These are phyloP conservation scores for Lagopus muta DNA, from an alignment of 2,113 vertebrate species.

Conservation along the genomic window DNA sequence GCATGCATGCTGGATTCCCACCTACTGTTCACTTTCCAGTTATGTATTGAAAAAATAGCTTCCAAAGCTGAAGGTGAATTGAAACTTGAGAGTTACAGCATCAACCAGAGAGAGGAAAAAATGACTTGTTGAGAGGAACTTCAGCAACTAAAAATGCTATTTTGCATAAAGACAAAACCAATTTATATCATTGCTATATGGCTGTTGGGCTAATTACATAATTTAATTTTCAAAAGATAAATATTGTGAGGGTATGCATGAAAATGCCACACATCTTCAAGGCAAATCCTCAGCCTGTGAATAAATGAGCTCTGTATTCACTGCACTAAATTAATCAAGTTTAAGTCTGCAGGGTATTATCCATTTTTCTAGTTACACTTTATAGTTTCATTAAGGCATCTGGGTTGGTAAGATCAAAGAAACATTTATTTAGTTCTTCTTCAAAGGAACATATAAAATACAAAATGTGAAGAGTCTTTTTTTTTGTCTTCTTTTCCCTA, in stretches of 20 bases:
- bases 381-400: neutral
- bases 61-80: neutral
- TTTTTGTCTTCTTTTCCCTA: neutral
- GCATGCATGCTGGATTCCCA: fast-evolving
- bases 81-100: neutral
- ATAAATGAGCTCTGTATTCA: neutral
- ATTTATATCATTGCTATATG: neutral
- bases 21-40: neutral
- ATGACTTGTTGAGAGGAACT: neutral
- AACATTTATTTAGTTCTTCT: neutral
- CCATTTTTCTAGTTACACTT: neutral
- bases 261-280: neutral
- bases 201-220: neutral
- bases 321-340: neutral
- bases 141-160: neutral
- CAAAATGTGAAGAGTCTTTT: neutral
- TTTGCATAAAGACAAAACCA: neutral
- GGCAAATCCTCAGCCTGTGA: neutral
- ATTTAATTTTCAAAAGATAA: neutral
- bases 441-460: neutral
- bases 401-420: neutral
- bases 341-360: neutral
- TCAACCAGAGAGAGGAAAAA: neutral
- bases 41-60: neutral
- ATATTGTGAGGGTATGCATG: neutral